Base-by-base conservation (phyloP, 1,140 invertebrate genomes). In the Pygmarrhopalites habei region DNA sequence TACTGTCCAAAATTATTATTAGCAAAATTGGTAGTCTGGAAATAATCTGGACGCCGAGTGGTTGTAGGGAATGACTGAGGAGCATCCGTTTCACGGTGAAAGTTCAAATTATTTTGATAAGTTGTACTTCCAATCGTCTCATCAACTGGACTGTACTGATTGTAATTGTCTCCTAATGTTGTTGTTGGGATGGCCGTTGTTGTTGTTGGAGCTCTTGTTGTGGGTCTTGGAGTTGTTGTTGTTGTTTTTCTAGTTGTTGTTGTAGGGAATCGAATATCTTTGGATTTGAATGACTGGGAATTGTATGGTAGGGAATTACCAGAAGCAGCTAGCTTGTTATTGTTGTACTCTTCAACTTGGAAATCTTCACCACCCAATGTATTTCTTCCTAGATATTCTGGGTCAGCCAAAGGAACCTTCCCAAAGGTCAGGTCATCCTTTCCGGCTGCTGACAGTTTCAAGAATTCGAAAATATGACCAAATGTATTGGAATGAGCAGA, bases 261-360 rank as follows among this genome's bases (percentile, higher is more conserved):
- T 56, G 49, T 58, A 25, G 58, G 43, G 47, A 63, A 39, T 21
- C 49, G 29, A n/a, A 65, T 62, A 5, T 61, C 49, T 25, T 44
- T 47, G 49, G 62, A 63, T 51, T 53, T 23, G 29, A 71, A 74
- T 49, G 35, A 12, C 28, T 49, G 52, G 30, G 29, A 19, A 26
- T 30, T 43, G 44, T 65, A 66, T 17, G 25, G 46, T 4, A 71
- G 23, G 17, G 69, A 28, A 51, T 71, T 71, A 26, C 47, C 44
- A 10, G 57, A 60, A 10, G 65, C 30, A n/a, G 68, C 68, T 2
- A 71, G 59, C 26, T 63, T 58, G 35, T 71, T 71, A 28, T 68
- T 71, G 55, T 71, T 71, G 62, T 71, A 66, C 29, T 71, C 69
- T 23, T 62, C 69, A 35, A 51, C 69, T 65, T 71, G 69, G 56